Conservation (phyloP, 2,797 vertebrate genomes). For the Tolypeutes matacus region DNA sequence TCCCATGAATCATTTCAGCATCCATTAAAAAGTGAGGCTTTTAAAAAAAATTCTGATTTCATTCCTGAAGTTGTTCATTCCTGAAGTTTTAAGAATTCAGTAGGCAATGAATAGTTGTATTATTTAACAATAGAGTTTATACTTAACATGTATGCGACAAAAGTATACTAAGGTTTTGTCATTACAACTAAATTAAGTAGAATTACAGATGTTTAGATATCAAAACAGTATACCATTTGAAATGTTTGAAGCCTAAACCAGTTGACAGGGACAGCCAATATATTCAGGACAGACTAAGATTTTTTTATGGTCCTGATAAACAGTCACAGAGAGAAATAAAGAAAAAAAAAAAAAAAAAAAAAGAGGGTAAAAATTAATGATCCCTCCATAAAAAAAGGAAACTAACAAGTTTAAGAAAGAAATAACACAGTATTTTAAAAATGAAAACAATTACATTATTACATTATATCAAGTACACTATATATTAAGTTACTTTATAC, state of each 20-base stretch:
- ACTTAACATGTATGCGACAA: slow-evolving; percentile 4
- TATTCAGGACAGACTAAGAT: slow-evolving; percentile 28
- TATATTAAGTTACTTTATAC: slow-evolving; percentile 81
- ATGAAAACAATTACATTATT: slow-evolving; percentile 74
- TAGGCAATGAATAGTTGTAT: neutral
- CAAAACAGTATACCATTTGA: slow-evolving; percentile 1
- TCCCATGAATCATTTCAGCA: slow-evolving; percentile 48
- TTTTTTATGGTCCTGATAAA: slow-evolving; percentile 32
- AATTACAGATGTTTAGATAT: slow-evolving; percentile 40
- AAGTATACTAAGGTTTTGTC: slow-evolving; percentile 48
- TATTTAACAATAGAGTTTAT: slow-evolving; percentile 43
- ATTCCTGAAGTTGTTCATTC: neutral
- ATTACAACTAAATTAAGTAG: slow-evolving; percentile 32
- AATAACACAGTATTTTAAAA: slow-evolving; percentile 77
- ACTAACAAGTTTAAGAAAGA: slow-evolving; percentile 69
- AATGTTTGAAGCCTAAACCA: slow-evolving; percentile 48
- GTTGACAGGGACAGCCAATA: neutral
- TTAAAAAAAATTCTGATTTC: slow-evolving; percentile 12
- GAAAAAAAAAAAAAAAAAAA: neutral
- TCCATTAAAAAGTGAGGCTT: neutral
- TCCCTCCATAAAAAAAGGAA: slow-evolving; percentile 61
- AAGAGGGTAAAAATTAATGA: slow-evolving; percentile 11
- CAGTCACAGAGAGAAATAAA: neutral
- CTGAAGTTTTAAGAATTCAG: slow-evolving; percentile 57
- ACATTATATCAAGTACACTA: slow-evolving; percentile 83